Conservation (phyloP, 2,797 vertebrate species). For the Huso huso region DNA sequence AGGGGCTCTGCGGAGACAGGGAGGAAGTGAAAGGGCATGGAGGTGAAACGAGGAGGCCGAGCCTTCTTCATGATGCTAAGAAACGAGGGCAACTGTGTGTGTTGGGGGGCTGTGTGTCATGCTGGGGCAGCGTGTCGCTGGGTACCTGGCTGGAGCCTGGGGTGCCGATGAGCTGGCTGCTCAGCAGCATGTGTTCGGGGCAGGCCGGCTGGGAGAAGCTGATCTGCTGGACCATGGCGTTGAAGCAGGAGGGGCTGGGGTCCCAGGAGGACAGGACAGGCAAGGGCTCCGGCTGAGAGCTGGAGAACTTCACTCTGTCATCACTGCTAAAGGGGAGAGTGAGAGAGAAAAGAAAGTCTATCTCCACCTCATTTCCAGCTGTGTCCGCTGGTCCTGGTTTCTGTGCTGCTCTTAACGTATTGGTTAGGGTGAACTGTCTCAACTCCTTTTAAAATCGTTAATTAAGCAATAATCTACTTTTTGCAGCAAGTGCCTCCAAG, state of each 20-base stretch:
- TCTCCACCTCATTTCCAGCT: too few species aligned
- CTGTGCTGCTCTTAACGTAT: too few species aligned
- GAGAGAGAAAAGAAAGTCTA: background rate
- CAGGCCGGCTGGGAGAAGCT: constrained; percentile 90
- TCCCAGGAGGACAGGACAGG: constrained; percentile 64
- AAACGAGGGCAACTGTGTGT: background rate
- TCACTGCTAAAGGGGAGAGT: constrained; percentile 51
- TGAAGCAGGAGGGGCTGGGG: constrained; percentile 50
- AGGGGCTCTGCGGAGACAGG: constrained; percentile 59
- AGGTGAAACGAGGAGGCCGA: too few species aligned
- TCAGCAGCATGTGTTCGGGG: constrained; percentile 88
- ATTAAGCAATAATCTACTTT: too few species aligned
- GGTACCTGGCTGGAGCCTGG: constrained; percentile 89
- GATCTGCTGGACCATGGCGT: constrained; percentile 68
- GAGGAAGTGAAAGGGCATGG: background rate
- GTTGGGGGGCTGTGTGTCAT: too few species aligned
- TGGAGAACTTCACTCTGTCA: constrained; percentile 74
- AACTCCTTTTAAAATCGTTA: too few species aligned
- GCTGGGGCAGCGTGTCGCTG: too few species aligned
- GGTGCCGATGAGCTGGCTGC: constrained; percentile 81
- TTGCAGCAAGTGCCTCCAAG: too few species aligned
- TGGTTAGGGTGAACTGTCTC: too few species aligned
- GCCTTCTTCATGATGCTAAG: too few species aligned
- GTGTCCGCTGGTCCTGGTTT: too few species aligned
- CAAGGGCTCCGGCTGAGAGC: constrained; percentile 85